These are phyloP conservation scores for Danio albolineatus DNA, from an alignment of 2,797 vertebrate genomes.

Conservation along the genomic window DNA sequence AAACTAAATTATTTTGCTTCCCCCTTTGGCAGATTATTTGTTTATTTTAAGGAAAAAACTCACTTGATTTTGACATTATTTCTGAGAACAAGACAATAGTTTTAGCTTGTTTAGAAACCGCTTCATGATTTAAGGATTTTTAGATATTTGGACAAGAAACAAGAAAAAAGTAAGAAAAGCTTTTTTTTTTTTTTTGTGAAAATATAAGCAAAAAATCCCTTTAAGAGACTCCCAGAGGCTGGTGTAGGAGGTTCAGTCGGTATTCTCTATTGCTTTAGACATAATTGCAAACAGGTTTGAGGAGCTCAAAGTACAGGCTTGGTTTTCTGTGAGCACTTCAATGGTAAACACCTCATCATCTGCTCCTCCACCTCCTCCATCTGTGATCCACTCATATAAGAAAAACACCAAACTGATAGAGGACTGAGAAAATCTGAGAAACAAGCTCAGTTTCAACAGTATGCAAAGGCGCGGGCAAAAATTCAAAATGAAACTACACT, in stretches of 20 bases:
- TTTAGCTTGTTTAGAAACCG: too few species aligned
- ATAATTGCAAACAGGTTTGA: conserved; percentile 71
- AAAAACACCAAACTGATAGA: not conserved
- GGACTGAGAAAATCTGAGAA: not conserved
- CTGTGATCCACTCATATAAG: conserved; percentile 37
- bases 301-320: conserved; percentile 59
- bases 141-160: too few species aligned
- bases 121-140: too few species aligned
- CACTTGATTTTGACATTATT: too few species aligned
- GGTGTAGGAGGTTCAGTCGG: conserved; percentile 39
- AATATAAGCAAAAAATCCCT: too few species aligned
- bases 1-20: too few species aligned
- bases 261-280: conserved; percentile 47
- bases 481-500: not conserved
- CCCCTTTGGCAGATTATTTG: too few species aligned
- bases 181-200: too few species aligned
- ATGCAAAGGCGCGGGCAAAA: not conserved
- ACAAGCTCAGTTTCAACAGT: not conserved
- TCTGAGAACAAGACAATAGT: too few species aligned
- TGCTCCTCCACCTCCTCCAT: conserved; percentile 24
- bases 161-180: too few species aligned
- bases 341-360: conserved; percentile 3
- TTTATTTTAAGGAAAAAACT: too few species aligned
- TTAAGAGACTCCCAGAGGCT: conserved; percentile 2
- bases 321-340: conserved; percentile 22